Base-by-base conservation (phyloP, 2,797 vertebrate species). In the Pygocentrus nattereri region DNA sequence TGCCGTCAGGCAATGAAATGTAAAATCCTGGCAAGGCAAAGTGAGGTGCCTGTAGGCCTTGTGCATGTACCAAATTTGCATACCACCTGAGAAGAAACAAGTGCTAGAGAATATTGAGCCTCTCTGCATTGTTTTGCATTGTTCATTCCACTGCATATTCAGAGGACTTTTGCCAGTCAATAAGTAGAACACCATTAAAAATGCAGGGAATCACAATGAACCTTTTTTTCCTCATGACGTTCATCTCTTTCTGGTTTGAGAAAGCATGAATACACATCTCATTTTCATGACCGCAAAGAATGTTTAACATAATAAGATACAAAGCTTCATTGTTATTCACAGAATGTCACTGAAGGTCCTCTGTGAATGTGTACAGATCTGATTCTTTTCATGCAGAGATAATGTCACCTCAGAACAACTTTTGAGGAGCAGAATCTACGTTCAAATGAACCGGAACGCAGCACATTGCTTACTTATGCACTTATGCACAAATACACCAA, bases 251-350 rank as follows among this genome's bases (percentile, higher is more conserved):
- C n/a, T n/a, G n/a, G n/a, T 38, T 25, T 11, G 65, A 5, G 41
- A 41, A 25, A 1, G 41, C 11, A 30, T 44, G 21, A 31, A 64
- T 56, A 18, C 31, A 68, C 12, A 15, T 23, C 70, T 52, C 76
- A 50, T n/a, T n/a, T 12, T 52, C 30, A 13, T 5, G 12, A 11
- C 68, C n/a, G 34, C 4, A 12, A 56, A 59, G 15, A 52, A n/a
- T 49, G 38, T 49, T 59, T 71, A 79, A 30, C 15, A 30, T 59
- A 58, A 74, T 71, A 69, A 79, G 54, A 62, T n/a, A 25, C 27
- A 18, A 78, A 67, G 23, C 50, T 30, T 50, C 47, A 13, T 59
- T 49, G 47, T 59, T 68, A 74, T 61, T 73, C 27, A 12, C 16
- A 56, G 50, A 56, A 70, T 31, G 23, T 27, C 21, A 73, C 0